These are phyloP conservation scores for Bothrops alternatus DNA, from an alignment of 2,797 vertebrate genomes.

Conservation along the genomic window DNA sequence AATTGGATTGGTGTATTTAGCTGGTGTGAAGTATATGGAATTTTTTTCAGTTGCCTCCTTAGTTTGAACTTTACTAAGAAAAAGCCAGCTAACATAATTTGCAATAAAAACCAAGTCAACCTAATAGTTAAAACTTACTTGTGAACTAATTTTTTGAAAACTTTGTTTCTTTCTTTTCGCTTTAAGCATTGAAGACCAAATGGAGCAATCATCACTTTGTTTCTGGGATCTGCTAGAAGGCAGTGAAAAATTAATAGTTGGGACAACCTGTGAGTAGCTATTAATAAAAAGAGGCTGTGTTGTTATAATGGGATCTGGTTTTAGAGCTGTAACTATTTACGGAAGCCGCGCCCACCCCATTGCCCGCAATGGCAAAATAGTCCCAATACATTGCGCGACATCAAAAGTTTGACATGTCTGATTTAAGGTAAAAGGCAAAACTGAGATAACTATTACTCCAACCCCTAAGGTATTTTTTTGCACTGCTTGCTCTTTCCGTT, in stretches of 20 bases:
- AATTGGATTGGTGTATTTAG: background rate
- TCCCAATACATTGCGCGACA: too few species aligned
- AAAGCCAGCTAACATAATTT: background rate
- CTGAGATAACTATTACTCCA: background rate
- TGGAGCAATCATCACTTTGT: constrained; percentile 82
- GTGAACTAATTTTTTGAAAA: background rate
- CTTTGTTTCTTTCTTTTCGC: constrained; percentile 11
- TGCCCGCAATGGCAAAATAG: too few species aligned
- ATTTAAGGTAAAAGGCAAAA: background rate
- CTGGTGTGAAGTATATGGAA: background rate
- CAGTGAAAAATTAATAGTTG: constrained; percentile 85
- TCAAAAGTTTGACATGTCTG: too few species aligned
- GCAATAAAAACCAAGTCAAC: background rate
- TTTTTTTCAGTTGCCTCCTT: background rate
- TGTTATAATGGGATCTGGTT: background rate
- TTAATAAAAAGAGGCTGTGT: background rate
- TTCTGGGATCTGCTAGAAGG: constrained; percentile 92
- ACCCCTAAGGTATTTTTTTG: background rate
- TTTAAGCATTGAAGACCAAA: constrained; percentile 86
- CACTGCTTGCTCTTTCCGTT: background rate
- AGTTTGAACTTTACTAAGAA: background rate
- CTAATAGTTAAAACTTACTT: background rate
- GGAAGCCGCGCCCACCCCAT: too few species aligned
- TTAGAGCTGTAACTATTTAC: background rate
- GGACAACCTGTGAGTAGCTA: constrained; percentile 87